phyloP scores from a whole-genome alignment of 2,113 vertebrate genomes.

The Crotophaga sulcirostris region DNA sequence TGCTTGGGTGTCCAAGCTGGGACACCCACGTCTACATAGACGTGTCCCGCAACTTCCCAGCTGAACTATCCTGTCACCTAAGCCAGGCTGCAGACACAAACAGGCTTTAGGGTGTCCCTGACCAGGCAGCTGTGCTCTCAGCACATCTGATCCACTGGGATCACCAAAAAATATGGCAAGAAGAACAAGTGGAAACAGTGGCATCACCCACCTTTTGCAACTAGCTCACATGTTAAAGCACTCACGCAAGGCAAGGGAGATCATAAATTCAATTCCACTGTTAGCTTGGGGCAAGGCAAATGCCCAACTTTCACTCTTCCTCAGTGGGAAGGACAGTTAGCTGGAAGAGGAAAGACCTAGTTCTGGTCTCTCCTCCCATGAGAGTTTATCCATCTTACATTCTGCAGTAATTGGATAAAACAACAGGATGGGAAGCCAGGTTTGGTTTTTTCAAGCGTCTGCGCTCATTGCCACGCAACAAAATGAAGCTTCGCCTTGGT shows the following conservation, averaged over 20 bases:
- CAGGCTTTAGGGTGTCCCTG: neutral
- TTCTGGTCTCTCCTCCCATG: constrained; percentile 7
- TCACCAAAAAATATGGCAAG: neutral
- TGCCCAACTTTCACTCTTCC: neutral
- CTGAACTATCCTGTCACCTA: neutral
- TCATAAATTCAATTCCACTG: neutral
- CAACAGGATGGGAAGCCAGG: constrained; percentile 23
- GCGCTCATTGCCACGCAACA: constrained; percentile 28
- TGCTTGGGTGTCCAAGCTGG: neutral
- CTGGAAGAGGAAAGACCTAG: neutral
- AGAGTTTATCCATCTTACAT: constrained; percentile 17
- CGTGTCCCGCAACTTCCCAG: neutral
- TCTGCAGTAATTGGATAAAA: constrained; percentile 13
- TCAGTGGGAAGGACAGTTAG: neutral
- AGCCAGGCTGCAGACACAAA: neutral
- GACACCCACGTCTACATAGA: neutral
- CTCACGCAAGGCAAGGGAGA: neutral
- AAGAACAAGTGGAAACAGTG: neutral
- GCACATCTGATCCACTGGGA: neutral
- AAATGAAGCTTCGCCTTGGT: neutral
- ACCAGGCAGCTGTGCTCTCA: neutral
- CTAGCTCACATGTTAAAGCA: neutral
- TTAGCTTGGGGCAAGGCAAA: neutral
- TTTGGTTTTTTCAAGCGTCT: constrained; percentile 19
- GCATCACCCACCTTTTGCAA: neutral